Conservation (phyloP, 1,140 invertebrate species). For the Ceratina australensis region DNA sequence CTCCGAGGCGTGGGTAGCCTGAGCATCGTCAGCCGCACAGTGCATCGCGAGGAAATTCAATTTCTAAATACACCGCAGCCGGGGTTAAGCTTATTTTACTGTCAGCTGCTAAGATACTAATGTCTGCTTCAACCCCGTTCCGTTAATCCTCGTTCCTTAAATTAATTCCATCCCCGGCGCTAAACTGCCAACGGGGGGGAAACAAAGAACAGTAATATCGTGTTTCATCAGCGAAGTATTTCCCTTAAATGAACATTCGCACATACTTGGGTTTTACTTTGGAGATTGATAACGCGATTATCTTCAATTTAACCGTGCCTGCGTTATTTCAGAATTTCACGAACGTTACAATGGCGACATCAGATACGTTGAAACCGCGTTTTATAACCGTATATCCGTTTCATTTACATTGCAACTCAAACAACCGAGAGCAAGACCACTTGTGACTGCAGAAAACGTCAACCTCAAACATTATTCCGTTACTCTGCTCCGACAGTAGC, state of each 20-base stretch:
- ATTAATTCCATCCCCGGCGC: too few relatives aligned
- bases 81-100: constrained; percentile 7
- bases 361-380: background rate
- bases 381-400: background rate
- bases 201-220: too few relatives aligned
- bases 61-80: constrained; percentile 25
- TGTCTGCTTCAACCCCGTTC: background rate
- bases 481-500: background rate
- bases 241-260: too few relatives aligned
- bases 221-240: too few relatives aligned
- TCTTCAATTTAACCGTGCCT: too few relatives aligned
- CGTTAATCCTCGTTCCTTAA: background rate
- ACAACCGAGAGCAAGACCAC: background rate
- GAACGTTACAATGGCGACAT: background rate
- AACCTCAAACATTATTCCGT: constrained; percentile 7
- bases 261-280: too few relatives aligned
- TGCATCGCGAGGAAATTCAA: constrained; percentile 50
- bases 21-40: background rate
- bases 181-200: too few relatives aligned
- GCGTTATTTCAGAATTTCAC: too few relatives aligned
- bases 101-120: background rate
- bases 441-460: constrained; percentile 1
- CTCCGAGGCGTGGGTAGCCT: constrained; percentile 25
- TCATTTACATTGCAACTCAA: background rate
- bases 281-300: too few relatives aligned